phyloP scores from a whole-genome alignment of 2,113 vertebrate species.

The Platycercus adscitus region DNA sequence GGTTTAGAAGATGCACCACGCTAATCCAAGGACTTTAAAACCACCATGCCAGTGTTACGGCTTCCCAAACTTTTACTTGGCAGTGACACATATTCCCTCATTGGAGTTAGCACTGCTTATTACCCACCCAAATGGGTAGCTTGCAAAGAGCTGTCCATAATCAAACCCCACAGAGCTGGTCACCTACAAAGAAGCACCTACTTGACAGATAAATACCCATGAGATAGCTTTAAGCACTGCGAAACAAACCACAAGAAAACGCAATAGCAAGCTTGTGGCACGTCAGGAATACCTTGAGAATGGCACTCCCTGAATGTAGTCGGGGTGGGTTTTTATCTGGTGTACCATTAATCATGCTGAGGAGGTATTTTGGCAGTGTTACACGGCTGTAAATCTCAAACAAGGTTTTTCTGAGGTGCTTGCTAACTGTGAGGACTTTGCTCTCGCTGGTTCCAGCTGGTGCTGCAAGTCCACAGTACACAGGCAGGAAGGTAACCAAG shows the following conservation, averaged over 20 bases:
- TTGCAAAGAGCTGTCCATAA: background rate
- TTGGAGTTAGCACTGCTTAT: background rate
- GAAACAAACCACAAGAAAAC: background rate
- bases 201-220: background rate
- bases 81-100: background rate
- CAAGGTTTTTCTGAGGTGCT: background rate
- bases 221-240: background rate
- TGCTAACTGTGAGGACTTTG: accelerated
- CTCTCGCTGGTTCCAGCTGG: background rate
- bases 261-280: background rate
- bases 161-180: background rate
- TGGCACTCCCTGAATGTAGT: background rate
- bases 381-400: background rate
- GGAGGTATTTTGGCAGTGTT: background rate
- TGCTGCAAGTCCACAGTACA: background rate
- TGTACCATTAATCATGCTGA: background rate
- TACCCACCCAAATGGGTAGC: background rate
- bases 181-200: background rate
- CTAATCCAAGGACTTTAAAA: background rate
- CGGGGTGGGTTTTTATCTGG: background rate
- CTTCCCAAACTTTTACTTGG: background rate
- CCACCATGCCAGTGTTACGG: accelerated
- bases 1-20: accelerated
- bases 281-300: background rate
- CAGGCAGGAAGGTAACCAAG: background rate